phyloP scores from a whole-genome alignment of 2,113 vertebrate genomes.

The Vidua chalybeata region DNA sequence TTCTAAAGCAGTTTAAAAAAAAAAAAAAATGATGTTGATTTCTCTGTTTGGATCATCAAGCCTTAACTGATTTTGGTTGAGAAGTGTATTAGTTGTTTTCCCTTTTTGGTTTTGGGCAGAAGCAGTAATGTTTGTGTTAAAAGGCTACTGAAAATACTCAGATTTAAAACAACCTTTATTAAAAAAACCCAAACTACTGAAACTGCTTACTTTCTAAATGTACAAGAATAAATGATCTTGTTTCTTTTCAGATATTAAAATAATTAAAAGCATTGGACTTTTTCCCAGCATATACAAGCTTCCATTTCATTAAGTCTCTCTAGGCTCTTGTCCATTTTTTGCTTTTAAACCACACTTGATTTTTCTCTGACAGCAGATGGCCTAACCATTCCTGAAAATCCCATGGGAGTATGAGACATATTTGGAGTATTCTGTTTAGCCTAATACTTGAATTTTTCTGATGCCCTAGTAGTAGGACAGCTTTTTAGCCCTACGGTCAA shows the following conservation, averaged over 20 bases:
- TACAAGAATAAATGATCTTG: not conserved
- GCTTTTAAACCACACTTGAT: constrained; percentile 17
- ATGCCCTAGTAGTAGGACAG: constrained; percentile 24
- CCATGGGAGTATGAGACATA: constrained; percentile 45
- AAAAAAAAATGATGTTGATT: not conserved
- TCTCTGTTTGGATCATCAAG: not conserved
- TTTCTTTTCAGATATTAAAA: not conserved
- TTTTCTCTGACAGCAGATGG: constrained; percentile 60
- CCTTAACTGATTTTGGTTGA: not conserved
- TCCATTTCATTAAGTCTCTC: constrained; percentile 64
- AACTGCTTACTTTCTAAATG: not conserved
- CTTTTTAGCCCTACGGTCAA: constrained; percentile 33
- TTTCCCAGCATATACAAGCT: not conserved
- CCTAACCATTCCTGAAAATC: constrained; percentile 30
- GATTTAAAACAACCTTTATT: not conserved
- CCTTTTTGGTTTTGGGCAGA: not conserved
- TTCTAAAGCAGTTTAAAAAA: not conserved
- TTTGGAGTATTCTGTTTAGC: constrained; percentile 45
- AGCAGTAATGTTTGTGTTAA: not conserved
- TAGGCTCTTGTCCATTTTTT: constrained; percentile 56
- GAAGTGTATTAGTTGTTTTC: not conserved
- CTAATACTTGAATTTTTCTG: constrained; percentile 40
- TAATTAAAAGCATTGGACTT: not conserved
- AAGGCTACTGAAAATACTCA: not conserved
- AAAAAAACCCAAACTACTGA: not conserved